Conservation (phyloP, 2,888 invertebrate genomes). For the Nineta flava region DNA sequence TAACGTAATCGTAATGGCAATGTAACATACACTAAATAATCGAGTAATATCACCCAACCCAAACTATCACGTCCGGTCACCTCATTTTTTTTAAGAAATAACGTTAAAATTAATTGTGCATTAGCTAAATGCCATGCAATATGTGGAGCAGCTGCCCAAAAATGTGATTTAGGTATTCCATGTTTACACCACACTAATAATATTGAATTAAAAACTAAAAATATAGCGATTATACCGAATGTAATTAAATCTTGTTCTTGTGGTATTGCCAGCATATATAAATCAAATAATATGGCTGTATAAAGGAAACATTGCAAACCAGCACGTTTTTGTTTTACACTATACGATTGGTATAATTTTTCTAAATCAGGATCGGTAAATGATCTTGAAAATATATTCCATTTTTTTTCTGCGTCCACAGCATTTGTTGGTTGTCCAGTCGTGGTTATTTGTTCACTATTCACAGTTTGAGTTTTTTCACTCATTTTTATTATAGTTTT, state of each 20-base stretch:
- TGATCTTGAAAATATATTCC: constrained; percentile 28
- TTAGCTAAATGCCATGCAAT: constrained; percentile 46
- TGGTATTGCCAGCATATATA: constrained; percentile 41
- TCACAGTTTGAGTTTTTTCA: background rate
- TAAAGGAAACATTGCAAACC: constrained; percentile 53
- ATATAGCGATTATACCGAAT: constrained; percentile 23
- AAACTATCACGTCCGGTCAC: constrained; percentile 46
- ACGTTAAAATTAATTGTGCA: constrained; percentile 40
- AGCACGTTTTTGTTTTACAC: constrained; percentile 51
- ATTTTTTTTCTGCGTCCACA: constrained; percentile 19
- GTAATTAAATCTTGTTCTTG: constrained; percentile 28
- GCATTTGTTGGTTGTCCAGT: background rate
- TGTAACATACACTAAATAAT: constrained; percentile 58
- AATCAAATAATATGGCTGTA: constrained; percentile 47
- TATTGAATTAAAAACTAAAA: constrained; percentile 25
- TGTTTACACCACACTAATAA: constrained; percentile 25
- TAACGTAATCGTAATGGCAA: constrained; percentile 50
- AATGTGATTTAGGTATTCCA: constrained; percentile 18
- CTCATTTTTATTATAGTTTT: background rate
- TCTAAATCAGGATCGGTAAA: constrained; percentile 48
- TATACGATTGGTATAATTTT: constrained; percentile 53
- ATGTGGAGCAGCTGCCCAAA: constrained; percentile 44
- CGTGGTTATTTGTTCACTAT: background rate
- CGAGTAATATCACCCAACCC: constrained; percentile 54
- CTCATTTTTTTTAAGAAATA: constrained; percentile 41